Conservation (phyloP, 2,888 invertebrate genomes). For the Julus scandinavius region DNA sequence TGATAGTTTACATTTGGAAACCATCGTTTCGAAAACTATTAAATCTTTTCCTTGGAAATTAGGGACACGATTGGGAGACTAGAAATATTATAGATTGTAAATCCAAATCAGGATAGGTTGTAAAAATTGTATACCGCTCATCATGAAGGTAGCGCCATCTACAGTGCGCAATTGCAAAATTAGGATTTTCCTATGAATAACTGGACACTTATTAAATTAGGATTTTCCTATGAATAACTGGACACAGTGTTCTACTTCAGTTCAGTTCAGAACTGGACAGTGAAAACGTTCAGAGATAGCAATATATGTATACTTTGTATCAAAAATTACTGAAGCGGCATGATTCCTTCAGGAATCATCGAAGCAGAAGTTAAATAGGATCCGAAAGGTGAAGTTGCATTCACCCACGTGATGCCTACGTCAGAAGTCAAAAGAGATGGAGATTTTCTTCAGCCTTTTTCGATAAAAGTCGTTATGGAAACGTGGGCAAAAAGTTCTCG, state of each 20-base stretch:
- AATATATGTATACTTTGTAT: not conserved
- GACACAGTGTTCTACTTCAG: too few species aligned
- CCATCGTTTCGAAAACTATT: too few species aligned
- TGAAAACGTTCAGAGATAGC: not conserved
- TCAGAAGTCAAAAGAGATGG: not conserved
- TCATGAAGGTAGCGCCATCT: not conserved
- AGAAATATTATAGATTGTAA: too few species aligned
- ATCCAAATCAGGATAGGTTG: too few species aligned
- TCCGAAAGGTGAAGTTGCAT: not conserved
- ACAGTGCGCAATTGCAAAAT: not conserved
- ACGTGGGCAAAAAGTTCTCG: not conserved
- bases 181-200: not conserved
- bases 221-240: not conserved
- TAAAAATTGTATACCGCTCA: too few species aligned
- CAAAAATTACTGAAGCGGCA: not conserved
- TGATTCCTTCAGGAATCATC: conserved; percentile 14
- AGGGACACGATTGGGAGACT: too few species aligned
- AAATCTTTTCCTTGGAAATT: too few species aligned
- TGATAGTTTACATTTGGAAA: too few species aligned
- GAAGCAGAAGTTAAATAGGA: not conserved
- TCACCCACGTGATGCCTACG: conserved; percentile 14
- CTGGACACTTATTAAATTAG: too few species aligned
- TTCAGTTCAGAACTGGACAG: conserved; percentile 13
- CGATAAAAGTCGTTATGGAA: conserved; percentile 27
- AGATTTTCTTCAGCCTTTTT: not conserved